phyloP scores from a whole-genome alignment of 2,113 vertebrate genomes.

The Cercocebus atys region DNA sequence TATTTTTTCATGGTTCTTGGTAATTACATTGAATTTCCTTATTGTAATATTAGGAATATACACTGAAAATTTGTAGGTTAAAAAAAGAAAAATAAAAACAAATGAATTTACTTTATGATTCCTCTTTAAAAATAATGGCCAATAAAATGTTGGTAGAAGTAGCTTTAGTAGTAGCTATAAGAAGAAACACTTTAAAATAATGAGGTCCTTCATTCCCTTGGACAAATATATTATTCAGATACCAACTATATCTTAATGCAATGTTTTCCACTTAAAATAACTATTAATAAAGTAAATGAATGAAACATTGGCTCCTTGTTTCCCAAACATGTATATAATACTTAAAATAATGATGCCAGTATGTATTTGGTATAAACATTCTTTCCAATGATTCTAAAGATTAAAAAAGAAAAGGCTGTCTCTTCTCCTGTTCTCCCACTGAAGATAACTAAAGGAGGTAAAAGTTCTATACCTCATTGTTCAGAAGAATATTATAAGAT shows the following conservation, averaged over 20 bases:
- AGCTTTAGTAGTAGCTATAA: slow-evolving; percentile 78
- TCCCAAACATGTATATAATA: slow-evolving; percentile 22
- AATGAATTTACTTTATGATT: slow-evolving; percentile 79
- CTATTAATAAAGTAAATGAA: slow-evolving; percentile 70
- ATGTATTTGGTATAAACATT: slow-evolving; percentile 40
- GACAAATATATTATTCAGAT: slow-evolving; percentile 78
- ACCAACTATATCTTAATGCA: slow-evolving; percentile 58
- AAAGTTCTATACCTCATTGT: neutral
- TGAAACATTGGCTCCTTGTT: slow-evolving; percentile 60
- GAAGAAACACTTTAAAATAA: slow-evolving; percentile 79
- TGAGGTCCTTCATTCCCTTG: slow-evolving; percentile 66
- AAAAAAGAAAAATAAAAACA: slow-evolving; percentile 78
- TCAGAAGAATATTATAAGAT: neutral
- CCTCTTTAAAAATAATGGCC: slow-evolving; percentile 81
- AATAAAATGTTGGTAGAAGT: slow-evolving; percentile 75
- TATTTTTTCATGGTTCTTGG: slow-evolving; percentile 44
- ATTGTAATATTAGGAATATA: slow-evolving; percentile 52
- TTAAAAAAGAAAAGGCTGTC: neutral
- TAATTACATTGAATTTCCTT: slow-evolving; percentile 68
- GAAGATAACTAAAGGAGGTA: neutral
- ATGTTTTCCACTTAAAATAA: slow-evolving; percentile 70
- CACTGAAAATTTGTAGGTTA: slow-evolving; percentile 71
- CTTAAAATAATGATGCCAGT: slow-evolving; percentile 54
- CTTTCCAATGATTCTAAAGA: slow-evolving; percentile 26
- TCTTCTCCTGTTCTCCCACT: neutral